Conservation (phyloP, 1,140 invertebrate species). For the Caerostris darwini region DNA sequence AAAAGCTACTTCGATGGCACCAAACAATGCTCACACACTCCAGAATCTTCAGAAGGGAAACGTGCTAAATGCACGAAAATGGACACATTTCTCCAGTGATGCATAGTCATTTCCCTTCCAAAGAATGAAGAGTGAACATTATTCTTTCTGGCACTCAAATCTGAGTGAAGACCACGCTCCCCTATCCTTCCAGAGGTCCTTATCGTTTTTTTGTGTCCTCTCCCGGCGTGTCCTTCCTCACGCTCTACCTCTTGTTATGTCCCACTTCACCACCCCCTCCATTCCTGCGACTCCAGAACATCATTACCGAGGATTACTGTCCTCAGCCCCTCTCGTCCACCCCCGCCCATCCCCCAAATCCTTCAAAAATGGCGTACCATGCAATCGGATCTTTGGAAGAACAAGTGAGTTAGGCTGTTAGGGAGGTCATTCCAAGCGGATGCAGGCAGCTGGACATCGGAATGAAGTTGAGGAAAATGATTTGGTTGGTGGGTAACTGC, state of each 20-base stretch:
- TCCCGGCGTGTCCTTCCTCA: neutral
- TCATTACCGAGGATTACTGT: constrained; percentile 28
- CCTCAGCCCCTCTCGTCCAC: neutral
- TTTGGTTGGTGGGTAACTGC: neutral
- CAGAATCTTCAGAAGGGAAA: too few species aligned
- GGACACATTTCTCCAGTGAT: too few species aligned
- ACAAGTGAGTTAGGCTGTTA: constrained; percentile 9
- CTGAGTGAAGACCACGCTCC: neutral
- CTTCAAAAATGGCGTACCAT: neutral
- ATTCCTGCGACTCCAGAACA: neutral
- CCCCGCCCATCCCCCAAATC: neutral
- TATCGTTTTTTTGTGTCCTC: neutral
- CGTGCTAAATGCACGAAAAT: too few species aligned
- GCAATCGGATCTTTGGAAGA: neutral
- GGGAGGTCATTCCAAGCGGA: neutral
- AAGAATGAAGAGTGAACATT: too few species aligned
- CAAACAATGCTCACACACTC: too few species aligned
- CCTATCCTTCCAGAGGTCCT: neutral
- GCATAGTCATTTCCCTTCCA: too few species aligned
- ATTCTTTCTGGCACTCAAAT: too few species aligned
- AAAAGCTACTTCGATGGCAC: too few species aligned
- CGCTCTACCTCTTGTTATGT: constrained; percentile 20
- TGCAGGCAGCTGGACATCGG: constrained; percentile 3
- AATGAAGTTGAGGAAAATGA: neutral
- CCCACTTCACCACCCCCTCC: constrained; percentile 8